Evolutionary conservation across 2,888 invertebrate genomes (phyloP).

Genomic region (Agapostemon virescens): DNA sequence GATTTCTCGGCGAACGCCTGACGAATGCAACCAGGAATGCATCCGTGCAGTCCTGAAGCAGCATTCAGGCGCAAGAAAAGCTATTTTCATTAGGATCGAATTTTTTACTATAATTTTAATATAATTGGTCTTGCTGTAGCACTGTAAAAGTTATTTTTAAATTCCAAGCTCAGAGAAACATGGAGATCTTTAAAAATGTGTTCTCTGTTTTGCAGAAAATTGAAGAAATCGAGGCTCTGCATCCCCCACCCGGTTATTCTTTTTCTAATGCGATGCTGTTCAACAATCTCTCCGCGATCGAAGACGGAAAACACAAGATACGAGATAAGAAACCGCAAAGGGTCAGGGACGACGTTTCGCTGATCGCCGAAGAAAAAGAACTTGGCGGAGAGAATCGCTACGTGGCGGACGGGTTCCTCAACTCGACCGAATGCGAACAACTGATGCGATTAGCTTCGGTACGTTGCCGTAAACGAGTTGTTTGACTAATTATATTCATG

Average conservation of each 20-base stretch:
- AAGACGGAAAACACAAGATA: not conserved
- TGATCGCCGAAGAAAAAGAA: conserved; percentile 69
- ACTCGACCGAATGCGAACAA: conserved; percentile 76
- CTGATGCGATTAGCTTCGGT: conserved; percentile 70
- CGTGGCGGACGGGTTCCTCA: conserved; percentile 79
- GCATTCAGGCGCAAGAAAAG: conserved; percentile 23
- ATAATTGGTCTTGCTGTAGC: not conserved
- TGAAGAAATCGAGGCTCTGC: not conserved
- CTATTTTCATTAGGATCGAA: not conserved
- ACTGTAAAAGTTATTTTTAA: not conserved
- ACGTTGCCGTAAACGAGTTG: conserved; percentile 1
- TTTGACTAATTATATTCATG: not conserved
- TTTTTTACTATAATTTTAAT: not conserved
- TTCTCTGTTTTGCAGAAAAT: conserved; percentile 34
- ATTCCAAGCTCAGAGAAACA: not conserved
- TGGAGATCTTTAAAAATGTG: not conserved
- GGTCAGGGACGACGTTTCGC: conserved; percentile 32
- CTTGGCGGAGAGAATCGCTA: conserved; percentile 79
- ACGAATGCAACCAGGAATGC: conserved; percentile 54
- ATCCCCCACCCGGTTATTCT: conserved; percentile 48
- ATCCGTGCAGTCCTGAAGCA: not conserved
- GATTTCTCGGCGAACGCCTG: conserved; percentile 48
- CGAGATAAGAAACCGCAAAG: not conserved
- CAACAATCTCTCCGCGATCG: conserved; percentile 35
- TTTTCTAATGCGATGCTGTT: conserved; percentile 8